These are phyloP conservation scores for Apamea monoglypha DNA, from an alignment of 2,888 invertebrate species.

Conservation along the genomic window DNA sequence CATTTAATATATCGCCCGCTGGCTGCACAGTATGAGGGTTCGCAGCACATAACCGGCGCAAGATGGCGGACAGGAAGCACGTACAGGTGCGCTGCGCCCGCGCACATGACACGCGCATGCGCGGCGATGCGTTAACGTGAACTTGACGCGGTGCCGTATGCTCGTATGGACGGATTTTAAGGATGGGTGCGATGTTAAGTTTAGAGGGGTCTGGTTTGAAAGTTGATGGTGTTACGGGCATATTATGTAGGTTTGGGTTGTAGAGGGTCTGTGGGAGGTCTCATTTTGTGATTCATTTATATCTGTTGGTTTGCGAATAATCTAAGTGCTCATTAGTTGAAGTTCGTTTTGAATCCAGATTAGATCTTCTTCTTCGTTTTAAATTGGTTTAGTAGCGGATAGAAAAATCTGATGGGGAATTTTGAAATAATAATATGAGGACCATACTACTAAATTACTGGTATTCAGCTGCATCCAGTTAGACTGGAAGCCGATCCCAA, in stretches of 20 bases:
- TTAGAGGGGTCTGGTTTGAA: conserved; percentile 8
- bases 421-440: not conserved
- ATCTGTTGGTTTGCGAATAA: not conserved
- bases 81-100: conserved; percentile 80
- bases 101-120: conserved; percentile 77
- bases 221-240: no score
- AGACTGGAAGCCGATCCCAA: no score
- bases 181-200: conserved; percentile 16
- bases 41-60: conserved; percentile 58
- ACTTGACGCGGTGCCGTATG: conserved; percentile 68
- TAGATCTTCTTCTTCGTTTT: not conserved
- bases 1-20: not conserved
- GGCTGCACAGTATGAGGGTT: conserved; percentile 46
- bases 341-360: not conserved
- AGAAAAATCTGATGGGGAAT: not conserved
- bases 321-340: not conserved
- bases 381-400: not conserved
- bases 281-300: no score
- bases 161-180: conserved; percentile 3
- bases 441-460: not conserved
- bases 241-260: not conserved
- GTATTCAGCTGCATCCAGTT: no score
- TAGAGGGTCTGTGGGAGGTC: not conserved
- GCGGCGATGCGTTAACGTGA: conserved; percentile 79
- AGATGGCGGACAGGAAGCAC: conserved; percentile 86